These are phyloP conservation scores for Philereme vetulata DNA, from an alignment of 2,888 invertebrate species.

Conservation along the genomic window DNA sequence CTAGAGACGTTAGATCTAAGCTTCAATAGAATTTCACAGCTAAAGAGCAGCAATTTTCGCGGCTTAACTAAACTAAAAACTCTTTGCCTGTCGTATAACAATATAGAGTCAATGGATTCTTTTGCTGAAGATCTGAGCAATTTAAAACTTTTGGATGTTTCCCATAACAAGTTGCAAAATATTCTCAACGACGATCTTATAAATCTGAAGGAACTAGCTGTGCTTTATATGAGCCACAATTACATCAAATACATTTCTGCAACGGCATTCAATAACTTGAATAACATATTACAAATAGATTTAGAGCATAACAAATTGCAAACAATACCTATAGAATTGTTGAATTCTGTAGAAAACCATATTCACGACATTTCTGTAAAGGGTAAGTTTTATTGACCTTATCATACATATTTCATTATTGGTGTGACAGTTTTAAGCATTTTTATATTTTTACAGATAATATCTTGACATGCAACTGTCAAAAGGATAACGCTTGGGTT, in stretches of 20 bases:
- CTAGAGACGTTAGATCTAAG: conserved; percentile 92
- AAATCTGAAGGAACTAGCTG: conserved; percentile 90
- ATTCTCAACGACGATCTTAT: conserved; percentile 91
- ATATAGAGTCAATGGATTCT: conserved; percentile 91
- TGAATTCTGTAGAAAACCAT: conserved; percentile 92
- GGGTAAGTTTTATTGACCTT: conserved; percentile 80
- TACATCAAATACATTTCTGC: conserved; percentile 91
- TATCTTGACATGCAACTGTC: conserved; percentile 94
- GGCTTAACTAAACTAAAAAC: conserved; percentile 89
- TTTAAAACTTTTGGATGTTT: conserved; percentile 91
- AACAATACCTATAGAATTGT: conserved; percentile 89
- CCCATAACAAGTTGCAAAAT: conserved; percentile 91
- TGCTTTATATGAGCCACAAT: conserved; percentile 91
- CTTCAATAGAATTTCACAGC: conserved; percentile 90
- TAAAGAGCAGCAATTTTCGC: conserved; percentile 93
- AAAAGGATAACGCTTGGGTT: conserved; percentile 95
- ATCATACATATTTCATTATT: background rate
- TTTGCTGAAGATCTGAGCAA: conserved; percentile 90
- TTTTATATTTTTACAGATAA: conserved; percentile 86
- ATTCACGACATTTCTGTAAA: conserved; percentile 90
- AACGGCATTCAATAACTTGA: conserved; percentile 90
- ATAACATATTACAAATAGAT: conserved; percentile 90
- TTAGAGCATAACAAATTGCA: conserved; percentile 92
- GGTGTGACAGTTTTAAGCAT: background rate
- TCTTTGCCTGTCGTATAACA: conserved; percentile 93